Evolutionary conservation across 2,113 vertebrate genomes (phyloP).

Genomic region (Cheilinus undulatus): DNA sequence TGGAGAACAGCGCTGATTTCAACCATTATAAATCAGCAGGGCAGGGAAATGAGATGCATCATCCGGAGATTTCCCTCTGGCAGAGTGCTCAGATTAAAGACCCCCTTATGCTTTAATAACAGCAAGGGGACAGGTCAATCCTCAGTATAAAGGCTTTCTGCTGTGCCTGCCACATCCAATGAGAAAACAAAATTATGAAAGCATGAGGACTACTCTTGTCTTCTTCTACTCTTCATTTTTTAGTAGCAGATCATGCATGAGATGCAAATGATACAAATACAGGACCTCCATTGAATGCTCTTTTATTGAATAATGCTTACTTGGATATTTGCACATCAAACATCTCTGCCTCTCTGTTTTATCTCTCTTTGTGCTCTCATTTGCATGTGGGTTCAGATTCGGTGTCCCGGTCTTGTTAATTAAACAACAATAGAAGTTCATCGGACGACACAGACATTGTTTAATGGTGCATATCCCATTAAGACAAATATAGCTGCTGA

Average conservation of each 20-base stretch:
- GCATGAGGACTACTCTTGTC: slow-evolving; percentile 36
- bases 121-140: slow-evolving; percentile 61
- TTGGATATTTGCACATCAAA: slow-evolving; percentile 11
- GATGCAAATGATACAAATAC: background rate
- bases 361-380: slow-evolving; percentile 23
- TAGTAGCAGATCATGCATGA: background rate
- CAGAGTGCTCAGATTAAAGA: slow-evolving; percentile 70
- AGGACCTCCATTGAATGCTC: background rate
- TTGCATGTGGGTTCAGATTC: background rate
- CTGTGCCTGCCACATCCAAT: slow-evolving; percentile 55
- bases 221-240: slow-evolving; percentile 6
- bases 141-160: slow-evolving; percentile 59
- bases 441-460: slow-evolving; percentile 62
- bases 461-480: slow-evolving; percentile 70
- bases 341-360: slow-evolving; percentile 7
- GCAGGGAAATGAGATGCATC: slow-evolving; percentile 72
- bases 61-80: slow-evolving; percentile 55
- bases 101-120: slow-evolving; percentile 65
- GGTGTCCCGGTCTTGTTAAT: slow-evolving; percentile 59
- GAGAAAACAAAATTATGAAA: slow-evolving; percentile 39
- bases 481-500: slow-evolving; percentile 72
- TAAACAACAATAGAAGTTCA: slow-evolving; percentile 56
- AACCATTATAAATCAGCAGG: slow-evolving; percentile 62
- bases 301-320: background rate
- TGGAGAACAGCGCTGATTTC: slow-evolving; percentile 47